Conservation (phyloP, 2,888 invertebrate species). For the Nowickia ferox region DNA sequence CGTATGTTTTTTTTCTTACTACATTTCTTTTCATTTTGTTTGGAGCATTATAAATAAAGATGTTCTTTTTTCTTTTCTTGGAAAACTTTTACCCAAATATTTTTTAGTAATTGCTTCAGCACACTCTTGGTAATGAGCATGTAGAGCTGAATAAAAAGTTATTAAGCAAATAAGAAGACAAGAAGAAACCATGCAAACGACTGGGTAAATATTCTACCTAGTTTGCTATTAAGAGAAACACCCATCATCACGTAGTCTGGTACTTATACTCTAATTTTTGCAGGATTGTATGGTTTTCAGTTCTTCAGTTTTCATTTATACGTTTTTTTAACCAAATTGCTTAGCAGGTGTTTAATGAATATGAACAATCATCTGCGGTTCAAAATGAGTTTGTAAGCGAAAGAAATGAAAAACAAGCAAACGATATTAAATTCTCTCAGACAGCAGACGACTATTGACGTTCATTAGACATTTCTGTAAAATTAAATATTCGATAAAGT, state of each 20-base stretch:
- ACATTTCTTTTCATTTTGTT: neutral
- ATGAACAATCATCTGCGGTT: conserved; percentile 50
- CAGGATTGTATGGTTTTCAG: neutral
- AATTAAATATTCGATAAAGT: neutral
- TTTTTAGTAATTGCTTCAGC: neutral
- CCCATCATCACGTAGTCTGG: neutral
- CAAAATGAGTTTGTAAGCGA: conserved; percentile 1
- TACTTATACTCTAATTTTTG: neutral
- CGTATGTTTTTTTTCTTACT: conserved; percentile 22
- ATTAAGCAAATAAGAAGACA: conserved; percentile 45
- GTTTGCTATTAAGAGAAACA: conserved; percentile 9
- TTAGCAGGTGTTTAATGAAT: conserved; percentile 65
- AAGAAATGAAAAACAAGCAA: neutral
- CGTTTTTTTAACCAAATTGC: conserved; percentile 11
- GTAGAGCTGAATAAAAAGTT: conserved; percentile 23
- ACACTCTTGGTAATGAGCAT: conserved; percentile 3
- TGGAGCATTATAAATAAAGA: conserved; percentile 49
- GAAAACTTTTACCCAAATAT: neutral
- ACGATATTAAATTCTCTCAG: neutral
- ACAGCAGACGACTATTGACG: neutral
- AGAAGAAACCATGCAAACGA: conserved; percentile 42
- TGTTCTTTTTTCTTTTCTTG: conserved; percentile 34
- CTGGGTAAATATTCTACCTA: conserved; percentile 9
- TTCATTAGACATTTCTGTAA: neutral
- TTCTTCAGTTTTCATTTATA: conserved; percentile 18